Base-by-base conservation (phyloP, 2,888 invertebrate genomes). In the Thereva unica region DNA sequence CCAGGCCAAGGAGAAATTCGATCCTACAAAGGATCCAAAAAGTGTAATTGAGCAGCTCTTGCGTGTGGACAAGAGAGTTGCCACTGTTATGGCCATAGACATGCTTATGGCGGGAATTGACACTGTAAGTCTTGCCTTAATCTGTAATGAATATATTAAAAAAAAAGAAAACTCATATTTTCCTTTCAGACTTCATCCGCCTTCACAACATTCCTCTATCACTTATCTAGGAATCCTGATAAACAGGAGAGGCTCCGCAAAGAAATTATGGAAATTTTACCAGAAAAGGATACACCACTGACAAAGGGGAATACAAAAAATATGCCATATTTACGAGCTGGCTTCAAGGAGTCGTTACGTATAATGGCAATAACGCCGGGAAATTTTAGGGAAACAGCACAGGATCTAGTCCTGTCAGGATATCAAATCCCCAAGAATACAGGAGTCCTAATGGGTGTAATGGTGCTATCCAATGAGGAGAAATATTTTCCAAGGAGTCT, bases 391-490 rank as follows among this genome's bases (percentile, higher is more conserved):
- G 77, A 81, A 59, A 80, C 85, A 64, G 80, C 81, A 0, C 84
- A 83, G 68, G 87, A 89, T 70, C 80, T 87, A 42, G 83, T 86
- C 37, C 74, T 91, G 0, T 82, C 84, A 41, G 89, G 87, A 4
- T 91, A 89, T 75, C 79, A 78, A 49, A 82, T 90, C 73, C 89
- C 89, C 0, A 84, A 85, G 76, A 83, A 84, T 61, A 86, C 90
- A 0, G 89, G 90, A 75, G 86, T 92, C 0, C 83, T 92, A 50
- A 88, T 92, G 75, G 90, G 89, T 68, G 89, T 90, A 71, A 86
- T 88, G 74, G 84, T 86, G 10, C 85, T 78, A 7, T 73, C 76
- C 8, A 82, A 85, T 71, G 84, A 84, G 74, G 87, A 88, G 9
- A 79, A 85, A 64, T 85, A 90, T 71, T 91, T 87, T 73, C 82